Percentiles rank a stretch among this genome's conserved stretches.
Evolutionary conservation across 2,888 invertebrate species (phyloP).

Genomic region (Apamea anceps): DNA sequence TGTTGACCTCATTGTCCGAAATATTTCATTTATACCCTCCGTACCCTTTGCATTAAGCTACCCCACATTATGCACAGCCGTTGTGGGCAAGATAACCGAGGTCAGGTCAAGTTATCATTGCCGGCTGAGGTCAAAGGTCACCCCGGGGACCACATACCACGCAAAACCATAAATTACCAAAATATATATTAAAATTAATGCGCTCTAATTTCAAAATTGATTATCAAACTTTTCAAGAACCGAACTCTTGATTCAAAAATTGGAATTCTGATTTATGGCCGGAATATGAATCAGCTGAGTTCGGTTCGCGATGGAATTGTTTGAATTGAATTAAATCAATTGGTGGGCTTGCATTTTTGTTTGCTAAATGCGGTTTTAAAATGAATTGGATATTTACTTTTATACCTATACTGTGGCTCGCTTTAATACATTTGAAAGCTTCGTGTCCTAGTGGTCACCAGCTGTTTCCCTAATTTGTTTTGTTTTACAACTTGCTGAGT

Average conservation of each 20-base stretch:
- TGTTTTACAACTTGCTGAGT: background rate
- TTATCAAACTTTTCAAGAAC: slow-evolving; percentile 20
- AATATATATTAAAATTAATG: slow-evolving; percentile 38
- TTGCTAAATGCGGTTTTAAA: slow-evolving; percentile 1
- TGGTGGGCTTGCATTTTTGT: slow-evolving; percentile 14
- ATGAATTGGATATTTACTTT: slow-evolving; percentile 5
- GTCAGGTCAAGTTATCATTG: slow-evolving; percentile 55
- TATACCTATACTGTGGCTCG: background rate
- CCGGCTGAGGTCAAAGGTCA: slow-evolving; percentile 38
- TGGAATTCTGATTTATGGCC: slow-evolving; percentile 36
- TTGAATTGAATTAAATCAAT: slow-evolving; percentile 22
- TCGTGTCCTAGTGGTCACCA: background rate
- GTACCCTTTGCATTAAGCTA: slow-evolving; percentile 53
- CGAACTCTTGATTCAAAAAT: background rate
- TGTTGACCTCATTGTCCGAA: slow-evolving; percentile 46
- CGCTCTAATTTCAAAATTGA: slow-evolving; percentile 30
- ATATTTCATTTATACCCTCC: slow-evolving; percentile 51
- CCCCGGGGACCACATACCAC: slow-evolving; percentile 2
- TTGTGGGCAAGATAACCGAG: slow-evolving; percentile 51
- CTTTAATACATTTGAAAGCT: background rate
- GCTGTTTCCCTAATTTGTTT: background rate
- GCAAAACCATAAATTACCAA: slow-evolving; percentile 3
- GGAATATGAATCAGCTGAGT: slow-evolving; percentile 38
- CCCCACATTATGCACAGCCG: slow-evolving; percentile 46
- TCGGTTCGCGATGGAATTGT: slow-evolving; percentile 19